These are phyloP conservation scores for Campoplex capitator DNA, from an alignment of 2,888 invertebrate genomes.

Conservation along the genomic window DNA sequence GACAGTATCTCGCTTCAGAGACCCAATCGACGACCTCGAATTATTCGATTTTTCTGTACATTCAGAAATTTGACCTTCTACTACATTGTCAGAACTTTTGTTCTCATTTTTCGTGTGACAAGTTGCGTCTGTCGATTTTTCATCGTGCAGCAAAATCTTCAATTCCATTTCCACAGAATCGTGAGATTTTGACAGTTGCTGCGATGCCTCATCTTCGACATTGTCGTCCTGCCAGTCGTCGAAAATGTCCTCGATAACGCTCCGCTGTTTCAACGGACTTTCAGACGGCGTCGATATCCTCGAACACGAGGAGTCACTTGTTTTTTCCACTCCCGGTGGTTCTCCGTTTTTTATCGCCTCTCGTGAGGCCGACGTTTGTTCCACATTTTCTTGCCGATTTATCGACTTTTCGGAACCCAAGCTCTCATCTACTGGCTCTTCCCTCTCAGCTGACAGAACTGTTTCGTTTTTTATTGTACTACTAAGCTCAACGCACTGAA, in stretches of 20 bases:
- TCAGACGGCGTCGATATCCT: background rate
- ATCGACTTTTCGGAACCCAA: background rate
- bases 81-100: background rate
- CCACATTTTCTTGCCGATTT: background rate
- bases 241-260: constrained; percentile 83
- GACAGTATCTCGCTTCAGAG: background rate
- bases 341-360: constrained; percentile 23
- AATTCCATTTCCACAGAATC: constrained; percentile 81
- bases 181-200: constrained; percentile 70
- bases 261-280: constrained; percentile 74
- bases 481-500: background rate
- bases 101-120: background rate
- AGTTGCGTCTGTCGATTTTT: constrained; percentile 67
- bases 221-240: constrained; percentile 83
- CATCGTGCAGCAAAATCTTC: constrained; percentile 79
- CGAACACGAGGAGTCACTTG: background rate
- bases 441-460: background rate
- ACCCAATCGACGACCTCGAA: background rate
- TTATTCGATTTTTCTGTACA: background rate
- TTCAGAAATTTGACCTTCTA: background rate
- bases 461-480: background rate
- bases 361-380: background rate
- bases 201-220: constrained; percentile 76
- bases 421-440: background rate
- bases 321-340: constrained; percentile 5